phyloP scores from a whole-genome alignment of 1,140 invertebrate genomes.

The Drosophila nigrodunni region DNA sequence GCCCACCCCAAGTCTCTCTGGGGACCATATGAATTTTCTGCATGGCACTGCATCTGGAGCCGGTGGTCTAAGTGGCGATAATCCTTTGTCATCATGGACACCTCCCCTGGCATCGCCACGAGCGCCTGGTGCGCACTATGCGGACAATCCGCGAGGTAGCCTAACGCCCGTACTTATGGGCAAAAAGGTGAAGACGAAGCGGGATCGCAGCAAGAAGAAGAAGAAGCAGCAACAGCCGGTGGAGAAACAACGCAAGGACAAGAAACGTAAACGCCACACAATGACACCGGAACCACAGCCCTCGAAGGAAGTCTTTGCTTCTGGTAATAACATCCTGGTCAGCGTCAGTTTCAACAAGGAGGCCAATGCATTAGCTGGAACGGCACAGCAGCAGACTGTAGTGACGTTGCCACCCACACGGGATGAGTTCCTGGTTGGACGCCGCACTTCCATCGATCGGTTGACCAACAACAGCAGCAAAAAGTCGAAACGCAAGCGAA shows the following conservation, averaged over 20 bases:
- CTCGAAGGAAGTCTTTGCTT: slow-evolving; percentile 95
- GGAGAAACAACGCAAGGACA: slow-evolving; percentile 86
- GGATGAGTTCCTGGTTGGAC: slow-evolving; percentile 67
- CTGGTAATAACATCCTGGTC: slow-evolving; percentile 95
- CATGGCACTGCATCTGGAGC: slow-evolving; percentile 31
- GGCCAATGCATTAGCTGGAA: slow-evolving; percentile 66
- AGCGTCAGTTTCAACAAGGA: slow-evolving; percentile 95
- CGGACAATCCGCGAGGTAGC: slow-evolving; percentile 48
- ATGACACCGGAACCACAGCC: slow-evolving; percentile 87
- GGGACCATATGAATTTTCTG: slow-evolving; percentile 37
- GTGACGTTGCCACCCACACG: slow-evolving; percentile 70
- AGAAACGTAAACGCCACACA: slow-evolving; percentile 86
- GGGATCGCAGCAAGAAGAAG: slow-evolving; percentile 79
- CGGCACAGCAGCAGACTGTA: slow-evolving; percentile 66
- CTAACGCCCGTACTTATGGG: slow-evolving; percentile 54
- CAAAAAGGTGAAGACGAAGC: slow-evolving; percentile 82
- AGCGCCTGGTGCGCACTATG: slow-evolving; percentile 56
- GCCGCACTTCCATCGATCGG: slow-evolving; percentile 69
- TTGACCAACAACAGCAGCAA: slow-evolving; percentile 32
- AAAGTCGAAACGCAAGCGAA: slow-evolving; percentile 72
- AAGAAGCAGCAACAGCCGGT: slow-evolving; percentile 66
- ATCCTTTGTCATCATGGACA: slow-evolving; percentile 72
- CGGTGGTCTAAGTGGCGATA: slow-evolving; percentile 39
- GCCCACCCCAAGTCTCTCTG: slow-evolving; percentile 66
- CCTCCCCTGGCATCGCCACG: slow-evolving; percentile 85